Percentiles rank a stretch among this genome's conserved stretches.
phyloP scores from a whole-genome alignment of 2,797 vertebrate species.

The Todus mexicanus region DNA sequence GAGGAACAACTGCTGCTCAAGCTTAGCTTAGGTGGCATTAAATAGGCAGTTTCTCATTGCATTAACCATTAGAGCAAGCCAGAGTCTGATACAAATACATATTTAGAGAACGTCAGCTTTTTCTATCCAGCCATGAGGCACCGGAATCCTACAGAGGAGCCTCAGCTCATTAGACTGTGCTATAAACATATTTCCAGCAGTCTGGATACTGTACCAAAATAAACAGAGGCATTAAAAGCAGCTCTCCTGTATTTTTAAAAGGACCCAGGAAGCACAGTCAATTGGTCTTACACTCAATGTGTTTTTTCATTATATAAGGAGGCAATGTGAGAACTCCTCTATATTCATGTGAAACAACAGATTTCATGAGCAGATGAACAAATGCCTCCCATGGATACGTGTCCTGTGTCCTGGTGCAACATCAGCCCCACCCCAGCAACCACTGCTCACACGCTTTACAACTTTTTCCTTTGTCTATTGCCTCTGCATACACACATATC shows the following conservation, averaged over 20 bases:
- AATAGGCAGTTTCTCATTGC: background rate
- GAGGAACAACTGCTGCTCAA: background rate
- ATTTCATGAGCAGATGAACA: constrained; percentile 1
- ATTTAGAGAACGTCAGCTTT: background rate
- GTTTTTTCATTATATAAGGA: background rate
- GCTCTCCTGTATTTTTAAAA: constrained; percentile 24
- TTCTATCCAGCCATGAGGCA: constrained; percentile 21
- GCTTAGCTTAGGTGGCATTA: background rate
- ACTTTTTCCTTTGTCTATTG: background rate
- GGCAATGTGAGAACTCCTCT: background rate
- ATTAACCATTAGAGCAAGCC: background rate
- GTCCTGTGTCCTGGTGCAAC: background rate
- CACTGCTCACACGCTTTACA: background rate
- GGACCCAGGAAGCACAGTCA: background rate
- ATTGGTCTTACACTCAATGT: background rate
- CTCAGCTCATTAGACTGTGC: constrained; percentile 17
- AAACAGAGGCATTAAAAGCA: constrained; percentile 46
- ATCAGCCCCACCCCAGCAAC: background rate
- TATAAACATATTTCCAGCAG: constrained; percentile 48
- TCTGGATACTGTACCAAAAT: constrained; percentile 39
- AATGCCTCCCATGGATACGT: background rate
- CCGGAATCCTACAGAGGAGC: constrained; percentile 17
- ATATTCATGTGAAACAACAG: background rate
- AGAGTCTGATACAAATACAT: background rate
- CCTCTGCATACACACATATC: background rate